phyloP scores from a whole-genome alignment of 2,888 invertebrate genomes.

The Drosophila incognita region DNA sequence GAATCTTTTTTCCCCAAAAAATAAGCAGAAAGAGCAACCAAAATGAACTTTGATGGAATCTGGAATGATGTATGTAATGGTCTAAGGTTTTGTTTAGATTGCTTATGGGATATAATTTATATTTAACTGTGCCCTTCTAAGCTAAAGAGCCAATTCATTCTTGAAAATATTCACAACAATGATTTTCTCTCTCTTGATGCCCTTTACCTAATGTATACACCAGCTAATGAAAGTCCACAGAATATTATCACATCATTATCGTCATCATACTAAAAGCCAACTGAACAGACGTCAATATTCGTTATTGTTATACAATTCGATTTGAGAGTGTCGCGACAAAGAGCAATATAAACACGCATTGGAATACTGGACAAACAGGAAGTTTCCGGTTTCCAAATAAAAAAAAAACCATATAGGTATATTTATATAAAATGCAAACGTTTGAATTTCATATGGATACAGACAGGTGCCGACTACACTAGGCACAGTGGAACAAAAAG shows the following conservation, averaged over 20 bases:
- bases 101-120: background rate
- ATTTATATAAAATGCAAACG: conserved; percentile 12
- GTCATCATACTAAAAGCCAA: conserved; percentile 13
- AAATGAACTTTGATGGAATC: conserved; percentile 10
- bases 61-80: conserved; percentile 8
- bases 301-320: conserved; percentile 42
- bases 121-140: background rate
- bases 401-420: background rate
- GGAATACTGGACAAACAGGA: conserved; percentile 42
- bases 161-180: background rate
- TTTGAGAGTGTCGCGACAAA: conserved; percentile 47
- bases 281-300: conserved; percentile 43
- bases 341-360: conserved; percentile 58
- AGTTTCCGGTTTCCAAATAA: background rate
- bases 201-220: background rate
- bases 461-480: conserved; percentile 5
- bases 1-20: conserved; percentile 32
- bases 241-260: background rate
- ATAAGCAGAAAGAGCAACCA: background rate
- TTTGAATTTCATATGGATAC: conserved; percentile 24
- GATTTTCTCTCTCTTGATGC: background rate
- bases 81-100: background rate
- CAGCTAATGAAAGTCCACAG: background rate
- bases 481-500: conserved; percentile 19
- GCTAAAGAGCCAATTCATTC: background rate